Conservation (phyloP, 2,797 vertebrate species). For the Acrocephalus scirpaceus region DNA sequence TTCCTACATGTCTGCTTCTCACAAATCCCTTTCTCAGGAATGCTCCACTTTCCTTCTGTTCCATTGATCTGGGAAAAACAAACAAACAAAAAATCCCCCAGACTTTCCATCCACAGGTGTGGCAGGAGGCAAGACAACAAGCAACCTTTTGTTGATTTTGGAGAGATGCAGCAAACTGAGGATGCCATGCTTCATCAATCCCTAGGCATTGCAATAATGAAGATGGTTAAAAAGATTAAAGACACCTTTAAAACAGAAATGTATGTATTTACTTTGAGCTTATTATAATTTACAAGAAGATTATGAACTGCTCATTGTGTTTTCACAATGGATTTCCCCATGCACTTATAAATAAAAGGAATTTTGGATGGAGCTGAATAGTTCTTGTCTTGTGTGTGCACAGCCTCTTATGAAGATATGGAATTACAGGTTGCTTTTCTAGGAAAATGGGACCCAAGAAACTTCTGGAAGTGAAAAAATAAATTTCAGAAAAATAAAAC, state of each 20-base stretch:
- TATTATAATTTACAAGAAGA: background rate
- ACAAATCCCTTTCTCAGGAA: background rate
- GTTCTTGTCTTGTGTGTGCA: background rate
- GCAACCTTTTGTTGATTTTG: background rate
- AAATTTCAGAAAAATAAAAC: background rate
- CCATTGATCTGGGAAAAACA: accelerated
- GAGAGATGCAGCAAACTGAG: background rate
- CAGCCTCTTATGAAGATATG: background rate
- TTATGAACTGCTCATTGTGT: background rate
- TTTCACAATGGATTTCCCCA: background rate
- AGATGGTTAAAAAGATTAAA: background rate
- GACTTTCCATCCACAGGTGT: background rate
- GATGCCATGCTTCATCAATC: background rate
- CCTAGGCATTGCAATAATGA: background rate
- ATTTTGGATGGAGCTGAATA: background rate
- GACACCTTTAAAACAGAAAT: background rate
- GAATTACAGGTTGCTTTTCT: background rate
- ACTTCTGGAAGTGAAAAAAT: background rate
- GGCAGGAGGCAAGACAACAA: background rate
- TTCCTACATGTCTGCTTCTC: background rate
- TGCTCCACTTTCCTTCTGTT: background rate
- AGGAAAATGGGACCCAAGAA: background rate
- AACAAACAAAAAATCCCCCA: background rate
- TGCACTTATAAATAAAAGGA: background rate
- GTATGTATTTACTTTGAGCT: background rate